phyloP scores from a whole-genome alignment of 2,797 vertebrate species.

The Thunnus albacares region DNA sequence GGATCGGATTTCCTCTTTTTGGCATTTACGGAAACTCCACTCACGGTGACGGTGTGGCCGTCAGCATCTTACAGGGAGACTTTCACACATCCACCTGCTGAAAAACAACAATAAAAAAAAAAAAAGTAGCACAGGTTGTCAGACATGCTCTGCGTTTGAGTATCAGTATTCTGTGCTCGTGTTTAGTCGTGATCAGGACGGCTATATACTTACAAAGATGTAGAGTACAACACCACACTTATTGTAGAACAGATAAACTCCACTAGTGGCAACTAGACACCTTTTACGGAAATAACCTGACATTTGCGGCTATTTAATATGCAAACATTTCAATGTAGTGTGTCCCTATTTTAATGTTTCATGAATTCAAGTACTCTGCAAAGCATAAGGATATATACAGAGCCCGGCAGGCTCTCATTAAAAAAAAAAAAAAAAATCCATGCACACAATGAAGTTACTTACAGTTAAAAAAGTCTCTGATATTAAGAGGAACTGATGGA shows the following conservation, averaged over 20 bases:
- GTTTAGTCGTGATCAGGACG: not conserved
- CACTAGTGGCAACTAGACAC: not conserved
- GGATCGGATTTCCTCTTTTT: not conserved
- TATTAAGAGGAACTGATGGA: not conserved
- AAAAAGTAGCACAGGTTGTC: not conserved
- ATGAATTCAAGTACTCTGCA: not conserved
- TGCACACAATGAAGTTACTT: no score
- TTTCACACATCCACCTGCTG: conserved; percentile 8
- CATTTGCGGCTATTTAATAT: not conserved
- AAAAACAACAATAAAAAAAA: not conserved
- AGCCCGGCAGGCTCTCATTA: no score
- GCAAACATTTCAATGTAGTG: no score
- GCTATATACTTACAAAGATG: not conserved
- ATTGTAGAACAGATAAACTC: not conserved
- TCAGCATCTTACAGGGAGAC: not conserved
- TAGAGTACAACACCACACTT: no score
- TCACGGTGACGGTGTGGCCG: not conserved
- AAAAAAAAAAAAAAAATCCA: no score
- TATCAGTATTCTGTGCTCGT: not conserved
- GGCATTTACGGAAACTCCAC: not conserved
- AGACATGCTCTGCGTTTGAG: not conserved
- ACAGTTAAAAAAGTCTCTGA: no score
- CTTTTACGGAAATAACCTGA: not conserved
- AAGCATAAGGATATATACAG: no score
- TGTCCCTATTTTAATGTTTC: not conserved